Evolutionary conservation across 2,888 invertebrate species (phyloP).

Genomic region (Pammene fasciana): DNA sequence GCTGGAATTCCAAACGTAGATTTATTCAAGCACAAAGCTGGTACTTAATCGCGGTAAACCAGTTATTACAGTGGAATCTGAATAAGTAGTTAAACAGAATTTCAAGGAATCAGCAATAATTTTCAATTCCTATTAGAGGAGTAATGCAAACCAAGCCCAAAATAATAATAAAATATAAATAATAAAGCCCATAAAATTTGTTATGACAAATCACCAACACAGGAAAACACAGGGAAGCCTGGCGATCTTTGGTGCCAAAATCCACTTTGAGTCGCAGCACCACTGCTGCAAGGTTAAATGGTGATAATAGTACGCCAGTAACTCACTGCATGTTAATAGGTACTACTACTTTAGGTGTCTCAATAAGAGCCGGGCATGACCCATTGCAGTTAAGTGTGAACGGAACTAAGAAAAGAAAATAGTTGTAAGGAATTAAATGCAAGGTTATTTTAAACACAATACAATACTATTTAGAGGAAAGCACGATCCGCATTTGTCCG

Average conservation of each 20-base stretch:
- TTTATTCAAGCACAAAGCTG: not conserved
- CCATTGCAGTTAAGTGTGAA: not conserved
- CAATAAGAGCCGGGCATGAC: not conserved
- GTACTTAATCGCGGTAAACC: constrained; percentile 11
- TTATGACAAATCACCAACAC: too few species aligned
- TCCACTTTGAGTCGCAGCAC: too few species aligned
- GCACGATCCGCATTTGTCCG: constrained; percentile 58
- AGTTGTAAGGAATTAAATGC: constrained; percentile 2
- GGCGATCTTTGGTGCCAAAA: too few species aligned
- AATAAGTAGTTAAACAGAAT: not conserved
- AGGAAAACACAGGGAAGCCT: too few species aligned
- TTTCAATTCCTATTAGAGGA: not conserved
- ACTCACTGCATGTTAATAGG: too few species aligned
- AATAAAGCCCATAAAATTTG: too few species aligned
- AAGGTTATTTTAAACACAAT: constrained; percentile 29
- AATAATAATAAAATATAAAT: too few species aligned
- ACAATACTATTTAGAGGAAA: constrained; percentile 46
- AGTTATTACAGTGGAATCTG: constrained; percentile 5
- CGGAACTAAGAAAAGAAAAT: constrained; percentile 5
- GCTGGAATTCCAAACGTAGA: constrained; percentile 9
- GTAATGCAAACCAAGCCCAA: not conserved
- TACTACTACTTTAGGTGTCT: not conserved
- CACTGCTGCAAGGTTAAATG: too few species aligned
- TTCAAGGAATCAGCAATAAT: not conserved
- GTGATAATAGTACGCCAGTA: too few species aligned